Evolutionary conservation across 2,888 invertebrate species (phyloP).

Genomic region (Spilosoma lubricipeda): DNA sequence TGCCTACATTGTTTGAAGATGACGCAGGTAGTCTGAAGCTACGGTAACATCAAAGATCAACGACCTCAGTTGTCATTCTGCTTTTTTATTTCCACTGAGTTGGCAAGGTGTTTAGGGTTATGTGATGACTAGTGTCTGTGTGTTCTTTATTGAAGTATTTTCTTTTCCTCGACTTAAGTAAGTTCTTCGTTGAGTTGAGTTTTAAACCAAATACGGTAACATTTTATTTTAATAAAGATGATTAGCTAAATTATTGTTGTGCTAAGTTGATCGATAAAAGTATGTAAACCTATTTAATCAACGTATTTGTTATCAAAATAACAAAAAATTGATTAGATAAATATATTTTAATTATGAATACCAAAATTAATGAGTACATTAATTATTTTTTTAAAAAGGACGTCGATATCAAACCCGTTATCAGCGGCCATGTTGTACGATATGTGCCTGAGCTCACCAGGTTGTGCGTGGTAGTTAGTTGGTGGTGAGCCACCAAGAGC

Average conservation of each 20-base stretch:
- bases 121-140: not conserved
- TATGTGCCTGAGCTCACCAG: not conserved
- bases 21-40: conserved; percentile 17
- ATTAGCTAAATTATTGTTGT: no score
- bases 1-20: conserved; percentile 32
- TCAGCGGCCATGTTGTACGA: not conserved
- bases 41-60: conserved; percentile 28
- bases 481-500: not conserved
- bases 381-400: not conserved
- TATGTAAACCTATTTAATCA: not conserved
- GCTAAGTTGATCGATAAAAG: conserved; percentile 3
- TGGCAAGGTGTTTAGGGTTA: not conserved
- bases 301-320: not conserved
- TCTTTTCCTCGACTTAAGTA: not conserved
- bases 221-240: not conserved
- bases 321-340: not conserved
- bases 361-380: not conserved
- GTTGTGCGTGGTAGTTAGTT: not conserved
- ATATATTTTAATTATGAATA: not conserved
- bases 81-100: not conserved
- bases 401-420: not conserved
- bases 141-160: not conserved
- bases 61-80: not conserved
- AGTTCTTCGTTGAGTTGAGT: not conserved
- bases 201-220: not conserved